These are phyloP conservation scores for Eupithecia dodoneata DNA, from an alignment of 2,888 invertebrate genomes.

Conservation along the genomic window DNA sequence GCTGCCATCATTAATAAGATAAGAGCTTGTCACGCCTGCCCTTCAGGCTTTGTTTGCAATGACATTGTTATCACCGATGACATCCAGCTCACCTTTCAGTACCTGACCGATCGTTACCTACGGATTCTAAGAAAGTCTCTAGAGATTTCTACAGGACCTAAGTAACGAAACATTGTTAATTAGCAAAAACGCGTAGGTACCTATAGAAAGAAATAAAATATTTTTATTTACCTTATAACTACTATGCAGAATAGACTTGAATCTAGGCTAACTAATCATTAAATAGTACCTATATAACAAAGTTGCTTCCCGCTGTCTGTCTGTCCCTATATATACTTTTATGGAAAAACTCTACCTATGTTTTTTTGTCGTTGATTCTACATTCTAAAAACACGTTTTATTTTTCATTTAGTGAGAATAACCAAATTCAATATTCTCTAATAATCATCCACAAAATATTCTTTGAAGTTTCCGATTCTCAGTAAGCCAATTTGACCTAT, in stretches of 20 bases:
- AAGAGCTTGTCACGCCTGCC: slow-evolving; percentile 23
- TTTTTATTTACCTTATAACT: no score
- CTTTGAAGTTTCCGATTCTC: no score
- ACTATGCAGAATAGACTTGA: no score
- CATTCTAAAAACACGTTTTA: neutral
- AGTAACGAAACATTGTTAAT: neutral
- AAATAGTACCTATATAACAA: no score
- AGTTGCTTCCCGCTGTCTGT: no score
- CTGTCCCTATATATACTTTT: no score
- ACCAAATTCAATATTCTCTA: neutral
- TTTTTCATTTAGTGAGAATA: no score
- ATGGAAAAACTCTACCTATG: no score
- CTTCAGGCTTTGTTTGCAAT: slow-evolving; percentile 32
- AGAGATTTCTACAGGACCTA: neutral
- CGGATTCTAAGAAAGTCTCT: neutral
- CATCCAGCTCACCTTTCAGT: slow-evolving; percentile 31
- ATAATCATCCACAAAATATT: no score
- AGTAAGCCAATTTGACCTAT: no score
- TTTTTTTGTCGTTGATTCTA: neutral
- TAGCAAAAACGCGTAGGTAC: neutral
- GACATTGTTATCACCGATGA: slow-evolving; percentile 35
- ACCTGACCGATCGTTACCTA: slow-evolving; percentile 8
- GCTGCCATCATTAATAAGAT: slow-evolving; percentile 28
- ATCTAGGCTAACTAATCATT: no score
- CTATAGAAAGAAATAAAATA: no score